Conservation (phyloP, 2,888 invertebrate species). For the Polyommatus icarus region DNA sequence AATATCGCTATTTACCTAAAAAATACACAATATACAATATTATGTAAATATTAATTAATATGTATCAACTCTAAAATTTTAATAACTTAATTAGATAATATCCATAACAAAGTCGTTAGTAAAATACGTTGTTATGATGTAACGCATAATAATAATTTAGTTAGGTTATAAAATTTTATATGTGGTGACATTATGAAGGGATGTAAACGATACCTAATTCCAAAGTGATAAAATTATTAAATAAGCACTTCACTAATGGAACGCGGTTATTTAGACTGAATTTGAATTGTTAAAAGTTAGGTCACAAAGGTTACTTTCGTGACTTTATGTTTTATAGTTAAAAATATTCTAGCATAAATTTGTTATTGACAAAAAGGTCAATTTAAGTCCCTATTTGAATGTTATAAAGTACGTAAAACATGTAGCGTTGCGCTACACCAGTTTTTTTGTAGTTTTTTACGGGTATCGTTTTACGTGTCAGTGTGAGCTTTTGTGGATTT, state of each 20-base stretch:
- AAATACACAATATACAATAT: not conserved
- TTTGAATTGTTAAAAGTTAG: not conserved
- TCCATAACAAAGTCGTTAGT: not conserved
- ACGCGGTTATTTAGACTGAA: not conserved
- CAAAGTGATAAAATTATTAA: not conserved
- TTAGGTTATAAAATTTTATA: constrained; percentile 2
- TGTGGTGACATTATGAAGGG: not conserved
- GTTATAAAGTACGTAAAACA: too few relatives aligned
- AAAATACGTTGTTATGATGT: not conserved
- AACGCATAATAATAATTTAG: not conserved
- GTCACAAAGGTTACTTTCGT: not conserved
- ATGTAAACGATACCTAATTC: not conserved
- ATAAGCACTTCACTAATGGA: not conserved
- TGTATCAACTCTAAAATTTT: not conserved
- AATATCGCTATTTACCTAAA: not conserved
- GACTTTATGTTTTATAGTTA: not conserved
- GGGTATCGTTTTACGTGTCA: too few relatives aligned
- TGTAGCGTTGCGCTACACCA: too few relatives aligned
- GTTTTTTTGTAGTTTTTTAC: too few relatives aligned
- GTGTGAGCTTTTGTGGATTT: too few relatives aligned
- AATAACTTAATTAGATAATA: not conserved
- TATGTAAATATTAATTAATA: not conserved
- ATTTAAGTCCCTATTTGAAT: too few relatives aligned
- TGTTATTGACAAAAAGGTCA: too few relatives aligned
- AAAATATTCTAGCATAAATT: too few relatives aligned